Conservation (phyloP, 2,888 invertebrate genomes). For the Eulithis prunata region DNA sequence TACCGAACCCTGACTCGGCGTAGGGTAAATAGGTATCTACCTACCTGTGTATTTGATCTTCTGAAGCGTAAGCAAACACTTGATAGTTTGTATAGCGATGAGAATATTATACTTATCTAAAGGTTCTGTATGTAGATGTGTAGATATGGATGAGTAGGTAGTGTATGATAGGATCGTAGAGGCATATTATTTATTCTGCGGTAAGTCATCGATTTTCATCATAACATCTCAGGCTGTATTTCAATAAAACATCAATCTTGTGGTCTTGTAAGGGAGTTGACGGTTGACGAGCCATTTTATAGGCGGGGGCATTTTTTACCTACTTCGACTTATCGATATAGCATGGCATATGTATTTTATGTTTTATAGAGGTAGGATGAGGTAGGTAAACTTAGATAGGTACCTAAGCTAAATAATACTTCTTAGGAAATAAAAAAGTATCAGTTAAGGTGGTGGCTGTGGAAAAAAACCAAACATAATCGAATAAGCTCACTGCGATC, state of each 20-base stretch:
- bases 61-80: too few relatives aligned
- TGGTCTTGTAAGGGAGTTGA: slow-evolving; percentile 31
- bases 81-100: too few relatives aligned
- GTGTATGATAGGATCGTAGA: background rate
- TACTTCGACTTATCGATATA: slow-evolving; percentile 36
- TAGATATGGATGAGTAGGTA: too few relatives aligned
- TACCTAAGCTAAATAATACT: too few relatives aligned
- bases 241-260: slow-evolving; percentile 43
- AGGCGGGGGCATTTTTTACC: slow-evolving; percentile 26
- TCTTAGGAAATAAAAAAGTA: too few relatives aligned
- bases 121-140: too few relatives aligned
- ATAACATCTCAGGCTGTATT: slow-evolving; percentile 21
- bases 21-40: background rate
- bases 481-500: background rate
- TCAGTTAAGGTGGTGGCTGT: too few relatives aligned
- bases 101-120: too few relatives aligned
- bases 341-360: slow-evolving; percentile 37
- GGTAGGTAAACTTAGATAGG: too few relatives aligned
- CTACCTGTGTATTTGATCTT: too few relatives aligned
- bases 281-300: slow-evolving; percentile 39
- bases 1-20: background rate
- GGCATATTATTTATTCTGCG: too few relatives aligned
- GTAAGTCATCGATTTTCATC: slow-evolving; percentile 1
- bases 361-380: too few relatives aligned
- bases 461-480: background rate